Percentiles rank a stretch among this genome's conserved stretches.
Evolutionary conservation across 2,113 vertebrate genomes (phyloP).

Genomic region (Orthochromis malagaraziensis): DNA sequence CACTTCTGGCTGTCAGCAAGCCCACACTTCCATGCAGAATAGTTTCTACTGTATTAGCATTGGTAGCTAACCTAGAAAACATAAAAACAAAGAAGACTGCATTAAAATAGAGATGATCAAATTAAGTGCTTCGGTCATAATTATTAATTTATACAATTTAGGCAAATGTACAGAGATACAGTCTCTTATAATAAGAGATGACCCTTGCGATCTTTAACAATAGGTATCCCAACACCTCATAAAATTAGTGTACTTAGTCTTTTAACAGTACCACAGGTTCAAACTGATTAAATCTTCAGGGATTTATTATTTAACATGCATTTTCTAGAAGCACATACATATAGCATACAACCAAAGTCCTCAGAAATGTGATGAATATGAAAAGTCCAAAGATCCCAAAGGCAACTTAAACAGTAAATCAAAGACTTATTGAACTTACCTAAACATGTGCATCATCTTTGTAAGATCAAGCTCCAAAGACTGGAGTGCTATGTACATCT

Average conservation of each 20-base stretch:
- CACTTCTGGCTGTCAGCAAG: constrained; percentile 87
- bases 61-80: constrained; percentile 86
- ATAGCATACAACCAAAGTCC: neutral
- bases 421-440: constrained; percentile 61
- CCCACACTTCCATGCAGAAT: constrained; percentile 93
- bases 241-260: neutral
- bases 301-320: neutral
- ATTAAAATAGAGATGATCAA: neutral
- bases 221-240: neutral
- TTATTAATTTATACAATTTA: neutral
- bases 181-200: neutral
- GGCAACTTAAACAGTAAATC: neutral
- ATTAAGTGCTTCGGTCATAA: neutral
- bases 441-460: constrained; percentile 98
- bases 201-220: neutral
- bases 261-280: neutral
- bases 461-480: constrained; percentile 94
- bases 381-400: neutral
- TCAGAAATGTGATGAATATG: neutral
- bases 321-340: neutral
- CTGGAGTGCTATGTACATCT: constrained; percentile 97
- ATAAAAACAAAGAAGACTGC: neutral
- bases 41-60: constrained; percentile 87
- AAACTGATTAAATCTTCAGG: neutral
- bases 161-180: neutral